Percentiles rank a stretch among this genome's conserved stretches.
These are phyloP conservation scores for Cistogaster globosa DNA, from an alignment of 2,888 invertebrate species.

Conservation along the genomic window DNA sequence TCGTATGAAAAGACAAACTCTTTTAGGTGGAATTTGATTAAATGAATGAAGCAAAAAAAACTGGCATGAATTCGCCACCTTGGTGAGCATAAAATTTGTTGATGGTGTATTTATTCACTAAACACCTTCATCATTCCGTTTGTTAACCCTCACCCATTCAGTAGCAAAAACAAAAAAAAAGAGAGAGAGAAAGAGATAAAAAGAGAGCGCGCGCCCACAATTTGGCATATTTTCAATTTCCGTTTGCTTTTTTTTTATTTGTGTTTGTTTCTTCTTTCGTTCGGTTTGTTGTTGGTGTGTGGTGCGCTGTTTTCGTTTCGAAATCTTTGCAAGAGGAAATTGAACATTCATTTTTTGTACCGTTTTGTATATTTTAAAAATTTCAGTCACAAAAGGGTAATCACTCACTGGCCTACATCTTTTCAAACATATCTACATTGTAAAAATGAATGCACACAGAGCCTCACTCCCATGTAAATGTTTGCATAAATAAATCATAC, in stretches of 20 bases:
- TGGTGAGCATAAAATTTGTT: constrained; percentile 23
- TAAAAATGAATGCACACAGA: constrained; percentile 16
- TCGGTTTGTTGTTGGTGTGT: constrained; percentile 35
- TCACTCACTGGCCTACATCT: constrained; percentile 54
- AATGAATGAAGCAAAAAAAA: constrained; percentile 79
- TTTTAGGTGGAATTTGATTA: constrained; percentile 72
- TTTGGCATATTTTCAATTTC: constrained; percentile 82
- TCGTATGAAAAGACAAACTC: constrained; percentile 22
- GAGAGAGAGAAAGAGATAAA: constrained; percentile 17
- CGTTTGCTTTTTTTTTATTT: constrained; percentile 74
- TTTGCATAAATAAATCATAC: background rate
- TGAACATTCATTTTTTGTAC: constrained; percentile 34
- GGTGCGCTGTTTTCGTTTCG: constrained; percentile 14
- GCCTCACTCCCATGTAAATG: background rate
- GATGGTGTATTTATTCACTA: background rate
- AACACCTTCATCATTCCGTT: constrained; percentile 36
- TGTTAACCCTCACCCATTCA: constrained; percentile 26
- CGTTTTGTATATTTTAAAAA: constrained; percentile 18
- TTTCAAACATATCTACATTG: constrained; percentile 19
- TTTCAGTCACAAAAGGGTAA: constrained; percentile 28
- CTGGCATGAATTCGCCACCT: constrained; percentile 76
- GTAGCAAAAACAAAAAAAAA: constrained; percentile 12
- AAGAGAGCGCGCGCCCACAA: constrained; percentile 79
- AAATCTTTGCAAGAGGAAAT: constrained; percentile 61
- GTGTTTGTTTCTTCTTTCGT: constrained; percentile 5